Conservation (phyloP, 1,140 invertebrate genomes). For the Glossosoma conforme region DNA sequence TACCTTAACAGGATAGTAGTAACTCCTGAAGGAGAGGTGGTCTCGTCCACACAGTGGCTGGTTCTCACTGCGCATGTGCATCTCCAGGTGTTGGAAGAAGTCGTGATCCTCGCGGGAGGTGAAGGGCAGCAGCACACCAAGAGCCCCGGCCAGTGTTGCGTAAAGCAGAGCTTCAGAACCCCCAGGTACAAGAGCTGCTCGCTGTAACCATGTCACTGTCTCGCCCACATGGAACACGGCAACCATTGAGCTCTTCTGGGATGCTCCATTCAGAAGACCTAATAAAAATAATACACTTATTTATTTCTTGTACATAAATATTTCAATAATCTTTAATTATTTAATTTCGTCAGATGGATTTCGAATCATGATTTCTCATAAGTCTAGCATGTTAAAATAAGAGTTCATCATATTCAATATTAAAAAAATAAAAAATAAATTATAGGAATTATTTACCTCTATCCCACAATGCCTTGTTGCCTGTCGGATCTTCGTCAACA, state of each 20-base stretch:
- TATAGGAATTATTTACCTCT: conserved; percentile 53
- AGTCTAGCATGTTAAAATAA: conserved; percentile 50
- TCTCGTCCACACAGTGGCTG: conserved; percentile 94
- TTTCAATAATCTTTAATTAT: conserved; percentile 30
- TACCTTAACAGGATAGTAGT: conserved; percentile 96
- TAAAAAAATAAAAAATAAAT: conserved; percentile 6
- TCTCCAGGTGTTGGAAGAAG: conserved; percentile 98
- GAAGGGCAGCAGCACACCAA: conserved; percentile 96
- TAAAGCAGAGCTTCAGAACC: conserved; percentile 95
- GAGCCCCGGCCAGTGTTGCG: conserved; percentile 89
- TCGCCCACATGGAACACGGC: conserved; percentile 96
- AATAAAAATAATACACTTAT: conserved; percentile 18
- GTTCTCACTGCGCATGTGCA: conserved; percentile 99
- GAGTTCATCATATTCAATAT: conserved; percentile 23
- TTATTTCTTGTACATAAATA: not conserved
- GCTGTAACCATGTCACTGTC: conserved; percentile 84
- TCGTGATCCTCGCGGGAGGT: conserved; percentile 98
- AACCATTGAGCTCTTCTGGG: conserved; percentile 93
- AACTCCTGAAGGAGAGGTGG: conserved; percentile 94
- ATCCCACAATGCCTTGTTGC: conserved; percentile 98
- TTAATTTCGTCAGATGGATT: conserved; percentile 28
- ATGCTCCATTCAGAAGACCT: conserved; percentile 90
- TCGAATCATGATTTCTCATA: conserved; percentile 45
- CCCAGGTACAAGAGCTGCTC: conserved; percentile 94
- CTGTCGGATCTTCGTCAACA: conserved; percentile 98